These are phyloP conservation scores for Trachemys scripta DNA, from an alignment of 2,113 vertebrate species.

Conservation along the genomic window DNA sequence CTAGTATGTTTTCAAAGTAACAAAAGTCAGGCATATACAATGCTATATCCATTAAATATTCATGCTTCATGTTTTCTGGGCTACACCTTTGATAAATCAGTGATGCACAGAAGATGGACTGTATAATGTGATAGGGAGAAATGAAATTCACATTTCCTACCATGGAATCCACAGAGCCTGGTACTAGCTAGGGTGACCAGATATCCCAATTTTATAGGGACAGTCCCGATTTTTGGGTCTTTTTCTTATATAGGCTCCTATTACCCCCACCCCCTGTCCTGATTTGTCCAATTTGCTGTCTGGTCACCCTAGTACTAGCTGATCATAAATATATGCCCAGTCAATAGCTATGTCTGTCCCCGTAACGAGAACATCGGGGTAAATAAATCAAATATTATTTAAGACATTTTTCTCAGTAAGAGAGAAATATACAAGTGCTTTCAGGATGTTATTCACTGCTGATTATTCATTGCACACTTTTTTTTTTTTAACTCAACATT, in stretches of 20 bases:
- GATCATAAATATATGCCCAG: conserved; percentile 76
- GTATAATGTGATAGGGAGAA: conserved; percentile 61
- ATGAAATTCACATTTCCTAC: conserved; percentile 75
- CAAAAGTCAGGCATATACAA: conserved; percentile 32
- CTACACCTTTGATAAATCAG: conserved; percentile 51
- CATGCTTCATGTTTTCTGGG: conserved; percentile 45
- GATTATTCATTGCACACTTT: conserved; percentile 72
- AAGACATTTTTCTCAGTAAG: conserved; percentile 67
- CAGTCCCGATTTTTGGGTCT: too few species aligned
- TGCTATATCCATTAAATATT: conserved; percentile 63
- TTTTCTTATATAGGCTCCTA: too few species aligned
- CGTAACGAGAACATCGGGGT: conserved; percentile 59
- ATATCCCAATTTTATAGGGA: too few species aligned
- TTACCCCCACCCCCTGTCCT: too few species aligned
- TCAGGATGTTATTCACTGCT: conserved; percentile 69
- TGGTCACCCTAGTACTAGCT: conserved; percentile 18
- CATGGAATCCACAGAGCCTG: conserved; percentile 54
- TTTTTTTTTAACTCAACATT: conserved; percentile 48
- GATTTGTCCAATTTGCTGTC: too few species aligned
- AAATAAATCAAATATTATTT: conserved; percentile 75
- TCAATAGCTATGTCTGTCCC: conserved; percentile 69
- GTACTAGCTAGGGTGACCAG: background rate
- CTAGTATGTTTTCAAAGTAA: conserved; percentile 9
- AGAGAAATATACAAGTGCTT: conserved; percentile 68
- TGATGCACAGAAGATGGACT: conserved; percentile 68